Percentiles rank a stretch among this genome's conserved stretches.
Conservation (phyloP, 2,888 invertebrate species). For the Lucinisca nassula region DNA sequence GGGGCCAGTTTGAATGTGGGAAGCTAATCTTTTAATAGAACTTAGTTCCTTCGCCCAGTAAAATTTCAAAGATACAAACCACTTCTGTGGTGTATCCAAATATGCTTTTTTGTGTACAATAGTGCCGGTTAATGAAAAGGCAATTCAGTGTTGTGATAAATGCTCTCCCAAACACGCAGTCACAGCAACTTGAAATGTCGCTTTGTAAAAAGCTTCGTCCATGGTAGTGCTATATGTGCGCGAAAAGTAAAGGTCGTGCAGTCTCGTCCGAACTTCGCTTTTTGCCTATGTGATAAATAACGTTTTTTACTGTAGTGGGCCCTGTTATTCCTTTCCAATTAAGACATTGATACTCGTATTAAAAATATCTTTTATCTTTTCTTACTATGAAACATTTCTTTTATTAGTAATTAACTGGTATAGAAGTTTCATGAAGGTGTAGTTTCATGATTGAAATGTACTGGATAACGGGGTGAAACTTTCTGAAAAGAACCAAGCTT, state of each 20-base stretch:
- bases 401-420: neutral
- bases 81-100: neutral
- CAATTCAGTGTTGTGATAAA: too few relatives aligned
- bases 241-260: too few relatives aligned
- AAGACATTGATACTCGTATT: slow-evolving; percentile 1
- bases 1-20: too few relatives aligned
- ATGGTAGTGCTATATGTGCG: too few relatives aligned
- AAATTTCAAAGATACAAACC: neutral
- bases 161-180: too few relatives aligned
- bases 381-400: neutral
- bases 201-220: too few relatives aligned
- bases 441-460: slow-evolving; percentile 7
- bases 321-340: neutral
- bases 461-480: neutral
- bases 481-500: neutral
- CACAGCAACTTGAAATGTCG: too few relatives aligned
- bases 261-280: too few relatives aligned
- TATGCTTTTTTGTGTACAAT: neutral
- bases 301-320: too few relatives aligned
- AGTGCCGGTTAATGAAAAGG: too few relatives aligned
- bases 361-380: neutral
- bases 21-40: too few relatives aligned
- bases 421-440: neutral
- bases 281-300: too few relatives aligned
- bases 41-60: neutral